Evolutionary conservation across 2,113 vertebrate genomes (phyloP).

Genomic region (Chaetura pelagica): DNA sequence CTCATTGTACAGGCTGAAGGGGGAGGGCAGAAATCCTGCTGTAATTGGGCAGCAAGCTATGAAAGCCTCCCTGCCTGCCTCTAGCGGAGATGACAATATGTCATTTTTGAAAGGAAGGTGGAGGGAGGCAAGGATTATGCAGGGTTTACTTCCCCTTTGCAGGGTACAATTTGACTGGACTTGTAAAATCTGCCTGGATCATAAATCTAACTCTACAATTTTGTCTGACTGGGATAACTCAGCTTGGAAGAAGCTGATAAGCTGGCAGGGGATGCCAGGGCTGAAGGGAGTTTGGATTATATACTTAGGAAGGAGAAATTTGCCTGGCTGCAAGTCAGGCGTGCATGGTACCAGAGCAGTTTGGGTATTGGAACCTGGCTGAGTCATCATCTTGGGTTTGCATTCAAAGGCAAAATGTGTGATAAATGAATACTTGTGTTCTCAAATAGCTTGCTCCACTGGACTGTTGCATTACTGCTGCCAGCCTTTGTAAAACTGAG

Average conservation of each 20-base stretch:
- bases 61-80: constrained; percentile 50
- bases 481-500: constrained; percentile 1
- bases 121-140: background rate
- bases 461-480: background rate
- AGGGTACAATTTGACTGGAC: background rate
- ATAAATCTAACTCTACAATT: background rate
- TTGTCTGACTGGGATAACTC: background rate
- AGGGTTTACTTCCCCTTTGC: background rate
- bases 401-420: background rate
- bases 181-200: background rate
- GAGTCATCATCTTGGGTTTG: background rate
- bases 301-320: background rate
- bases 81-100: background rate
- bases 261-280: background rate
- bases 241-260: background rate
- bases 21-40: constrained; percentile 49
- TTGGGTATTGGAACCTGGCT: background rate
- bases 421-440: constrained; percentile 12
- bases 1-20: constrained; percentile 55
- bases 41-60: constrained; percentile 51
- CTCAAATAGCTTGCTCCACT: background rate
- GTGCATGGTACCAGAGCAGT: accelerated
- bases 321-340: background rate
- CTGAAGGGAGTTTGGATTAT: background rate
- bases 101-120: constrained; percentile 7